Evolutionary conservation across 1,140 invertebrate genomes (phyloP).

Genomic region (Drosophila suzukii): DNA sequence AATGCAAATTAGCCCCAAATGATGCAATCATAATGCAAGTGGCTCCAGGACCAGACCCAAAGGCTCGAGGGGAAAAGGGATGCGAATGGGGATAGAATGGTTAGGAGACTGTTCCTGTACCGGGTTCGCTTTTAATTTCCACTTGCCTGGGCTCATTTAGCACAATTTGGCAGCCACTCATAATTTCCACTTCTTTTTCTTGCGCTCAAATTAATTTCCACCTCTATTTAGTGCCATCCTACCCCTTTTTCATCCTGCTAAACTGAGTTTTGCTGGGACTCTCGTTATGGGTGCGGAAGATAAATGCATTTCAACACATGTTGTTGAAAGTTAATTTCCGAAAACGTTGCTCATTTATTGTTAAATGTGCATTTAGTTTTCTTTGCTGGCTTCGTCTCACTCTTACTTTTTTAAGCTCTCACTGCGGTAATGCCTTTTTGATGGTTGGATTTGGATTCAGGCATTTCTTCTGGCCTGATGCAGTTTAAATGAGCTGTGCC

Average conservation of each 20-base stretch:
- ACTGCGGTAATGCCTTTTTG: slow-evolving; percentile 70
- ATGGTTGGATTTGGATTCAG: slow-evolving; percentile 40
- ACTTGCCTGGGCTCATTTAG: slow-evolving; percentile 70
- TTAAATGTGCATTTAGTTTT: slow-evolving; percentile 72
- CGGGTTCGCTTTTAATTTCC: slow-evolving; percentile 70
- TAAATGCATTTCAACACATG: slow-evolving; percentile 81
- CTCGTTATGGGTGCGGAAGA: slow-evolving; percentile 64
- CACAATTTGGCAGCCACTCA: slow-evolving; percentile 74
- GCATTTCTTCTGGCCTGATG: slow-evolving; percentile 39
- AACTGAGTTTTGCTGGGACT: slow-evolving; percentile 2
- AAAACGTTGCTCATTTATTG: slow-evolving; percentile 75
- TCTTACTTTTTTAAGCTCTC: slow-evolving; percentile 1
- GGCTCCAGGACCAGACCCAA: slow-evolving; percentile 47
- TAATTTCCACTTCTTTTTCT: slow-evolving; percentile 43
- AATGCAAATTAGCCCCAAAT: slow-evolving; percentile 82
- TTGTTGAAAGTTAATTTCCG: slow-evolving; percentile 82
- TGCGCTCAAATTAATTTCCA: slow-evolving; percentile 72
- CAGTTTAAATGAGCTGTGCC: slow-evolving; percentile 48
- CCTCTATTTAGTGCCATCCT: slow-evolving; percentile 54
- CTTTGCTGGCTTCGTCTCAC: background rate
- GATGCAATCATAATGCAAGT: slow-evolving; percentile 81
- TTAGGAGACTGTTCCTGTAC: slow-evolving; percentile 16
- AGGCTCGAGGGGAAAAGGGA: slow-evolving; percentile 8
- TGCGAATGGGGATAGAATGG: slow-evolving; percentile 3
- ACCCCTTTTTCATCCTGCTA: background rate